These are phyloP conservation scores for Pomatorhinus ruficollis DNA, from an alignment of 2,113 vertebrate species.

Conservation along the genomic window DNA sequence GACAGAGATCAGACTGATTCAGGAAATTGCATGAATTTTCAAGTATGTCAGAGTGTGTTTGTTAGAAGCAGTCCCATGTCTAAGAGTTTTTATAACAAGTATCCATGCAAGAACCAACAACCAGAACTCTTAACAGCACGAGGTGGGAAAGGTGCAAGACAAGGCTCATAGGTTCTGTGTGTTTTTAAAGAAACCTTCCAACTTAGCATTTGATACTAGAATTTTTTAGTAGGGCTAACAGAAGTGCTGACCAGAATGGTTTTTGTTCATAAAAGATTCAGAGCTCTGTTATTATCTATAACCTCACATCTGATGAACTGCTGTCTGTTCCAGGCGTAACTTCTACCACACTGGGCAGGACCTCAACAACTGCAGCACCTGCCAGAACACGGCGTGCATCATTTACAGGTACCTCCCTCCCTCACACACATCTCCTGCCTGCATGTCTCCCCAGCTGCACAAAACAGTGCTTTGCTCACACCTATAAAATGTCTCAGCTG, in stretches of 20 bases:
- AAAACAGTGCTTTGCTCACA: not conserved
- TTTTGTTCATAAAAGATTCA: not conserved
- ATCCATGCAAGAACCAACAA: not conserved
- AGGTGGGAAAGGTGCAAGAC: not conserved
- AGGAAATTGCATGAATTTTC: not conserved
- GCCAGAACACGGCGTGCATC: conserved; percentile 97
- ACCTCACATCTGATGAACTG: not conserved
- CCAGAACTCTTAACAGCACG: not conserved
- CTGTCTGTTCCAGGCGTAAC: conserved; percentile 85
- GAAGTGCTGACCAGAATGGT: not conserved
- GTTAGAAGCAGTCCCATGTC: not conserved
- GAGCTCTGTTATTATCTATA: not conserved
- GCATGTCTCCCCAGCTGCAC: no score
- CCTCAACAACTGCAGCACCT: conserved; percentile 97
- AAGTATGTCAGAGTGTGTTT: not conserved
- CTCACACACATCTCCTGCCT: not conserved
- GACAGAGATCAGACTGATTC: not conserved
- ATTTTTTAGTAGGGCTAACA: not conserved
- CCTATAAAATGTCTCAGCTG: not conserved
- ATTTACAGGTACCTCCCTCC: conserved; percentile 93
- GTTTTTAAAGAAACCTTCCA: not conserved
- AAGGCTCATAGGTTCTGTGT: fast-evolving
- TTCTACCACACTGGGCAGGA: conserved; percentile 98
- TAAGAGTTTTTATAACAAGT: not conserved
- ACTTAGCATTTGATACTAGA: not conserved